Percentiles rank a stretch among this genome's conserved stretches.
phyloP scores from a whole-genome alignment of 2,113 vertebrate species.

The Empidonax traillii region DNA sequence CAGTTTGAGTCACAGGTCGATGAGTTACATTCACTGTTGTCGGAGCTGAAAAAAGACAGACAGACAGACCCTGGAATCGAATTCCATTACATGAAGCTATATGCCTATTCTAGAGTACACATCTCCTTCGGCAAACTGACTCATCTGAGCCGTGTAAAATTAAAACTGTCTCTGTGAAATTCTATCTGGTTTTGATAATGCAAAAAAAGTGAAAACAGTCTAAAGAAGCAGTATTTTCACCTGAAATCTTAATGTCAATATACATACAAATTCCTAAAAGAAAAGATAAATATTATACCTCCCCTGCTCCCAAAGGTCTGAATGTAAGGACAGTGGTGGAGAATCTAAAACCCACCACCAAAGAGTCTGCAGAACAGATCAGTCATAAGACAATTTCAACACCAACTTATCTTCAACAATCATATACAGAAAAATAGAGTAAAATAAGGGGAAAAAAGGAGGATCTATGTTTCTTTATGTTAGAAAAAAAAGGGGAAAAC shows the following conservation, averaged over 20 bases:
- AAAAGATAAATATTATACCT: background rate
- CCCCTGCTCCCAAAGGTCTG: background rate
- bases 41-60: constrained; percentile 62
- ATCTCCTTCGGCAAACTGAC: background rate
- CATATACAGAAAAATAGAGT: background rate
- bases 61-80: background rate
- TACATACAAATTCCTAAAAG: background rate
- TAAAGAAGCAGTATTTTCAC: background rate
- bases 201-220: background rate
- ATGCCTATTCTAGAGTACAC: background rate
- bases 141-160: background rate
- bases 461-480: background rate
- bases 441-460: background rate
- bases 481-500: background rate
- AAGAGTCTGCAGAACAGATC: background rate
- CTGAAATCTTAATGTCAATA: background rate
- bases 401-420: background rate
- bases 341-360: background rate
- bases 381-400: background rate
- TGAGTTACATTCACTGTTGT: constrained; percentile 81
- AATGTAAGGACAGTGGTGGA: background rate
- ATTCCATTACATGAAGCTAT: background rate
- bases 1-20: constrained; percentile 71
- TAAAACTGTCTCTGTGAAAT: background rate
- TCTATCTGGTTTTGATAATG: background rate